Conservation (phyloP, 2,797 vertebrate genomes). For the Lepus oiostolus region DNA sequence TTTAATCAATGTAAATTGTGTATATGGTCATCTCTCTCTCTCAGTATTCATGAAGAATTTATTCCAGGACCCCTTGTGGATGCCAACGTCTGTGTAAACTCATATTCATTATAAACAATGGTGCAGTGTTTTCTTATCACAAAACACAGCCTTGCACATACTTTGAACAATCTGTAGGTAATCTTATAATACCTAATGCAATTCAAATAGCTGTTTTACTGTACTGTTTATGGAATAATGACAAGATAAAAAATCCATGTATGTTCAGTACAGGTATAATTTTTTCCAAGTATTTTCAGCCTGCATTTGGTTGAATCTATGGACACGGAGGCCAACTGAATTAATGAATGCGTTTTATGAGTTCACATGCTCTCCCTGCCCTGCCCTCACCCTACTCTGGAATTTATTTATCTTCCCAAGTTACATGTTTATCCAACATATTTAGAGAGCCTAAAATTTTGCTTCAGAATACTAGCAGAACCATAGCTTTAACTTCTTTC, state of each 20-base stretch:
- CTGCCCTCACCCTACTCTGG: neutral
- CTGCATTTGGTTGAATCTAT: neutral
- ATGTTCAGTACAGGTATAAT: neutral
- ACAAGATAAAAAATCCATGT: neutral
- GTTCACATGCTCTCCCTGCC: neutral
- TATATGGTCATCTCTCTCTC: neutral
- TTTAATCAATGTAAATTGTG: neutral
- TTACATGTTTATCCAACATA: neutral
- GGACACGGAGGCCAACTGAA: neutral
- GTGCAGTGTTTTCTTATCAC: neutral
- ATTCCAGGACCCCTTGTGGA: neutral
- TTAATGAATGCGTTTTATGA: neutral
- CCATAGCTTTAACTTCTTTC: neutral
- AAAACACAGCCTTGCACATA: neutral
- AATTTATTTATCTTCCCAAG: neutral
- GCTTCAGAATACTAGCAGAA: neutral
- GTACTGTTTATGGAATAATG: neutral
- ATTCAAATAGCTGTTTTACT: neutral
- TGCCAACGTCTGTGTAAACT: neutral
- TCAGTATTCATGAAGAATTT: no score
- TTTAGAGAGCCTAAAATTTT: neutral
- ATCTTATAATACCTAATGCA: neutral
- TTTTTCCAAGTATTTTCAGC: neutral
- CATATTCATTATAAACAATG: neutral
- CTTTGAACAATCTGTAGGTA: neutral